These are phyloP conservation scores for Paramuricea clavata DNA, from an alignment of 92 coral and sea anemone genomes.

Conservation along the genomic window DNA sequence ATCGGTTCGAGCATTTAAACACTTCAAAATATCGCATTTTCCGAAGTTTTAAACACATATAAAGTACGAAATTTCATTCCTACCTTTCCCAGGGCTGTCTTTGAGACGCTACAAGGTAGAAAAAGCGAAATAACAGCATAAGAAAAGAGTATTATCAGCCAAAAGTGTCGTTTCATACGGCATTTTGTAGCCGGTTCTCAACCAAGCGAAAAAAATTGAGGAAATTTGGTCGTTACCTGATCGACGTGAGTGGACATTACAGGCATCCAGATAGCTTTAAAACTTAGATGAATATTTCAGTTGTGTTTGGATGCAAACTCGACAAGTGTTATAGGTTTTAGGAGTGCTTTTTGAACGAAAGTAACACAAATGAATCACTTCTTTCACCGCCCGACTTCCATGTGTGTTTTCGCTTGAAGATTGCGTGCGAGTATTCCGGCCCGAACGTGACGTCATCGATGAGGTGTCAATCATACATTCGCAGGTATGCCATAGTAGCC, in stretches of 20 bases:
- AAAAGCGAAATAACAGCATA: neutral
- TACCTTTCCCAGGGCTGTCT: slow-evolving; percentile 52
- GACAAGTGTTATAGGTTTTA: neutral
- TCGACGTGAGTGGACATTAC: slow-evolving; percentile 50
- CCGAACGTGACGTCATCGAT: slow-evolving; percentile 39
- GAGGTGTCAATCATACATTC: slow-evolving; percentile 47
- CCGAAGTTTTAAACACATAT: neutral
- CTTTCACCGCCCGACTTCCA: slow-evolving; percentile 52
- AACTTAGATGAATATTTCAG: slow-evolving; percentile 4
- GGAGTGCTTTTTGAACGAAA: slow-evolving; percentile 18
- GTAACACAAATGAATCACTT: slow-evolving; percentile 11
- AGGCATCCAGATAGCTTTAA: slow-evolving; percentile 43
- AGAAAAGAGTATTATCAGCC: neutral
- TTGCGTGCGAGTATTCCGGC: slow-evolving; percentile 50
- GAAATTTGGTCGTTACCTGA: slow-evolving; percentile 17
- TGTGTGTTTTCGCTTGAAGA: slow-evolving; percentile 42
- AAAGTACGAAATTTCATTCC: neutral
- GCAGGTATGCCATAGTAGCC: slow-evolving; percentile 5
- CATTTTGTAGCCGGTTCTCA: slow-evolving; percentile 10
- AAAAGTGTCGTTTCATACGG: neutral
- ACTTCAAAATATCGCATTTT: neutral
- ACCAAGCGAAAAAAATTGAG: slow-evolving; percentile 1
- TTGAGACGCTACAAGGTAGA: slow-evolving; percentile 19
- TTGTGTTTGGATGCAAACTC: neutral
- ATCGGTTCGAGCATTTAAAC: neutral